These are phyloP conservation scores for Pelagia noctiluca DNA, from an alignment of 30 jellyfish, hydroid and myxozoan species.

Conservation along the genomic window DNA sequence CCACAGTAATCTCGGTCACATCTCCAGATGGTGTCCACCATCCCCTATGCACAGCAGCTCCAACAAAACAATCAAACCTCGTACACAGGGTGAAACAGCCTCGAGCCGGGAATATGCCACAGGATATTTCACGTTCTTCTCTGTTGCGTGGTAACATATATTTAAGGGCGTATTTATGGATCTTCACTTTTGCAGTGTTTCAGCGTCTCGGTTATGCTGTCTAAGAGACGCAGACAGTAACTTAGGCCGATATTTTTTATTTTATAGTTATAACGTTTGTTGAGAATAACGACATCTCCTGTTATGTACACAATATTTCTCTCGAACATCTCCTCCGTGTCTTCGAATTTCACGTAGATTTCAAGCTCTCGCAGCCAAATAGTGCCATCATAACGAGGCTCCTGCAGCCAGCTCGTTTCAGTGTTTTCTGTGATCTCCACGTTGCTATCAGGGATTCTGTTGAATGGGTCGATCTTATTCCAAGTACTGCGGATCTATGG, in stretches of 20 bases:
- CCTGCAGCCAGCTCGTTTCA: conserved; percentile 40
- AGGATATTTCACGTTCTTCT: background rate
- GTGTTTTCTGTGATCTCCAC: conserved; percentile 53
- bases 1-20: too few relatives aligned
- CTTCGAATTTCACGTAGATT: conserved; percentile 27
- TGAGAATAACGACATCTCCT: conserved; percentile 48
- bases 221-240: conserved; percentile 52
- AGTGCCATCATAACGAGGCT: conserved; percentile 46
- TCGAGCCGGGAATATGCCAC: too few relatives aligned
- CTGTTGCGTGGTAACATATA: background rate
- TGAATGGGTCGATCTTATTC: conserved; percentile 56
- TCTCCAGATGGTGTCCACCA: background rate
- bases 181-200: conserved; percentile 40
- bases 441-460: conserved; percentile 26
- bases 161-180: too few relatives aligned
- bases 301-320: conserved; percentile 24
- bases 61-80: background rate
- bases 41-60: background rate
- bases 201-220: conserved; percentile 57
- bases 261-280: conserved; percentile 54
- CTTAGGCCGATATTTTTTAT: conserved; percentile 47
- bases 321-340: conserved; percentile 22
- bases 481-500: conserved; percentile 62
- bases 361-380: conserved; percentile 55
- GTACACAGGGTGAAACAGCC: background rate